Conservation (phyloP, 2,888 invertebrate genomes). For the Melitaea athalia region DNA sequence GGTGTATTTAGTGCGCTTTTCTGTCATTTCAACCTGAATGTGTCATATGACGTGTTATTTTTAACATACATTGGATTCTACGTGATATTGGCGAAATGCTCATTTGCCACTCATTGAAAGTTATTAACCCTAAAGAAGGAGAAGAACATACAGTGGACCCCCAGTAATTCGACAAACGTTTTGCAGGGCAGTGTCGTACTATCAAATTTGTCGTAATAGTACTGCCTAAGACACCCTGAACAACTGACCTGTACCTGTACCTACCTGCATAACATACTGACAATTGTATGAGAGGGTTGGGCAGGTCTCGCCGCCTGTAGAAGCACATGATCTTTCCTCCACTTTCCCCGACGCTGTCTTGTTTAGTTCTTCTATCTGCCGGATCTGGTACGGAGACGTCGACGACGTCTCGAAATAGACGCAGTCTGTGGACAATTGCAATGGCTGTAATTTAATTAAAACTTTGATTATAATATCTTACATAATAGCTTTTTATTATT, state of each 20-base stretch:
- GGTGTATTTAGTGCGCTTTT: not conserved
- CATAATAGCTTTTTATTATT: not conserved
- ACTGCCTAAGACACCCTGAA: too few relatives aligned
- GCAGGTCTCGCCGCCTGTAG: conserved; percentile 98
- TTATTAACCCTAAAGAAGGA: too few relatives aligned
- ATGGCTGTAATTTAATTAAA: not conserved
- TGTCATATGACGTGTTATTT: too few relatives aligned
- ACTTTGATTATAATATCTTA: not conserved
- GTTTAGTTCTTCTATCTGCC: conserved; percentile 99
- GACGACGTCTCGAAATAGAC: conserved; percentile 99
- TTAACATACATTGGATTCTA: too few relatives aligned
- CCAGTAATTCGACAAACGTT: too few relatives aligned
- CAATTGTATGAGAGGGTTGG: conserved; percentile 96
- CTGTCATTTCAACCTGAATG: not conserved
- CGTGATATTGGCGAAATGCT: too few relatives aligned
- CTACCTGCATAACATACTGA: too few relatives aligned
- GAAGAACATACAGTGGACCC: too few relatives aligned
- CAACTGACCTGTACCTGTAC: too few relatives aligned
- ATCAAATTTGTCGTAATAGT: too few relatives aligned
- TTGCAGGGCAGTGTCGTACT: too few relatives aligned
- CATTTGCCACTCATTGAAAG: too few relatives aligned
- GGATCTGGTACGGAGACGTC: conserved; percentile 98
- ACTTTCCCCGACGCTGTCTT: conserved; percentile 99
- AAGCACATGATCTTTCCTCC: conserved; percentile 99
- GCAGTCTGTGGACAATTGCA: conserved; percentile 91